Evolutionary conservation across 2,113 vertebrate species (phyloP), one percentile per base, ranked within the genome.

Genomic region (Cryptotis parvus): DNA sequence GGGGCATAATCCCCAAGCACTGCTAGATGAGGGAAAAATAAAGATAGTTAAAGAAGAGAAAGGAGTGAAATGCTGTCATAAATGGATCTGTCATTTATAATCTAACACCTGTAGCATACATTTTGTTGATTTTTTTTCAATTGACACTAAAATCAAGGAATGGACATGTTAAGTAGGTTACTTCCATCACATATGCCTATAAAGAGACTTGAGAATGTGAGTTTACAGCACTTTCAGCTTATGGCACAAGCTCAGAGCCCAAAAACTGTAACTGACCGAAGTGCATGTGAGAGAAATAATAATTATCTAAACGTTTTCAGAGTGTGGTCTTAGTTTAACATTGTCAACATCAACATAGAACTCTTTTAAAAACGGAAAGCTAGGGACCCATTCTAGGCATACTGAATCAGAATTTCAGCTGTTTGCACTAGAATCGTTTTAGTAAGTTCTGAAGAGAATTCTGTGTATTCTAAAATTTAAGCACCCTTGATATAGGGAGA

Each of bases 81-180:
- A 87, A 16, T 84, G 31, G 69, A n/a, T 83, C 35, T 93, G 18
- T 90, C 41, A 66, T 74, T 92, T 86, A 77, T 45, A 16, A 69
- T 61, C 27, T 86, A 24, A 9, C n/a, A 91, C 52, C 14, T 90
- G 11, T 52, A 72, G 33, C 18, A 68, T 81, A 24, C 7, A 69
- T 94, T 94, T 78, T 80, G 26, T 77, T 83, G 31, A 83, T 88
- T 70, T 93, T 70, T 93, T 87, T 35, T 84, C 33, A 72, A 8
- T 68, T 58, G 39, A 87, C 18, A 58, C 33, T 84, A 29, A 61
- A 83, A 89, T 80, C 37, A 73, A 93, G 16, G 80, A 91, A 79
- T 77, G 73, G 10, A 20, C 39, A 41, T 92, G 29, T 43, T 82
- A 76, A 45, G 4, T 77, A 73, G 20, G 3, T 89, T 76, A 86